These are phyloP conservation scores for Crossocerus cetratus DNA, from an alignment of 2,888 invertebrate species.

Conservation along the genomic window DNA sequence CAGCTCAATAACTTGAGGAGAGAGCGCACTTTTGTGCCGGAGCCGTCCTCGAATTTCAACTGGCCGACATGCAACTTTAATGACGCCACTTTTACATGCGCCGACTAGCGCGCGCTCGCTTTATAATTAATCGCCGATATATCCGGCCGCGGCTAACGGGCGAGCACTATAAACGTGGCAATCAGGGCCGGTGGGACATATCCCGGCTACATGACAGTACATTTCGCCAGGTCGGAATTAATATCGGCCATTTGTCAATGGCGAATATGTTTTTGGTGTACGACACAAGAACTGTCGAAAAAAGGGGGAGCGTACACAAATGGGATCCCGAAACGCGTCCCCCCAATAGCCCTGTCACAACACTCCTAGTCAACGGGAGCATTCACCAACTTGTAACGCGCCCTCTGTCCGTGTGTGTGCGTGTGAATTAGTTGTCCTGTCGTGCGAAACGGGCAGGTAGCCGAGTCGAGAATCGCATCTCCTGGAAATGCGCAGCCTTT, in stretches of 20 bases:
- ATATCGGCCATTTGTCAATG: conserved; percentile 71
- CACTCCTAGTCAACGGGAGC: conserved; percentile 63
- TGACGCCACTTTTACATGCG: too few relatives aligned
- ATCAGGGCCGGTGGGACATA: conserved; percentile 31
- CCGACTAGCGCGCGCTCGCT: neutral
- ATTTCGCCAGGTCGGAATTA: conserved; percentile 63
- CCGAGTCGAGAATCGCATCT: neutral
- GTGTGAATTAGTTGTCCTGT: too few relatives aligned
- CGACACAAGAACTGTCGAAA: conserved; percentile 45
- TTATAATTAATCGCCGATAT: conserved; percentile 39
- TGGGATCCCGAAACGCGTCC: conserved; percentile 69
- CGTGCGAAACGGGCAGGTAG: conserved; percentile 56
- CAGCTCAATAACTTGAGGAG: too few relatives aligned
- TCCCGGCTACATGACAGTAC: conserved; percentile 30
- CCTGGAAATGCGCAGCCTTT: too few relatives aligned
- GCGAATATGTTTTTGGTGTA: conserved; percentile 51
- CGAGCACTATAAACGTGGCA: conserved; percentile 34
- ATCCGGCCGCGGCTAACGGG: conserved; percentile 36
- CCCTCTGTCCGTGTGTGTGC: too few relatives aligned
- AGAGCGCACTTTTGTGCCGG: too few relatives aligned
- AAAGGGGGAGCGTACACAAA: conserved; percentile 55
- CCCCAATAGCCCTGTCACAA: conserved; percentile 73
- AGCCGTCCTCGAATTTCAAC: too few relatives aligned
- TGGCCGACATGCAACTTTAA: too few relatives aligned
- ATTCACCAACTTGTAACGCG: conserved; percentile 43